Conservation (phyloP, 2,113 vertebrate genomes). For the Pangasianodon gigas region DNA sequence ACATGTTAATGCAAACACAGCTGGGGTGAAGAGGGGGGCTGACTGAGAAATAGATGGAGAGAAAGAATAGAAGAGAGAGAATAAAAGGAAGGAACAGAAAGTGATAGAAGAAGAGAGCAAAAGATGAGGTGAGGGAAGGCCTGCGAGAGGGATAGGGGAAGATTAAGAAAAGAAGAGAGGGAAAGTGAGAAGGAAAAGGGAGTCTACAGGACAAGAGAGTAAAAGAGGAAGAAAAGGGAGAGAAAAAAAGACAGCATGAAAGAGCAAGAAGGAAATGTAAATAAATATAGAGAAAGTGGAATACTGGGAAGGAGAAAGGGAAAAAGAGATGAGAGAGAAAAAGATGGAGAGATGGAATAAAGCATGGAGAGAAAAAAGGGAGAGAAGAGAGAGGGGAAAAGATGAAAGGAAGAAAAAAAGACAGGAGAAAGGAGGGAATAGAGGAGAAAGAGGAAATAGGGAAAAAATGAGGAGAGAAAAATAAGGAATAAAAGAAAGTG, state of each 20-base stretch:
- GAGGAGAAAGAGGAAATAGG: not conserved
- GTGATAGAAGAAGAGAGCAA: not conserved
- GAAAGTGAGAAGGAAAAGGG: not conserved
- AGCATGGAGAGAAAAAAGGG: not conserved
- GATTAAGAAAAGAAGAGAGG: not conserved
- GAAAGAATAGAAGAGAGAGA: not conserved
- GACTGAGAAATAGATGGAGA: not conserved
- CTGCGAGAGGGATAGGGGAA: not conserved
- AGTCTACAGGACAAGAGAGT: not conserved
- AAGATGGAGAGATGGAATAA: not conserved
- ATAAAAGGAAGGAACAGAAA: not conserved
- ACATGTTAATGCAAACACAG: slow-evolving; percentile 31
- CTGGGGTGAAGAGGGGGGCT: not conserved
- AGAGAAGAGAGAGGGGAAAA: not conserved
- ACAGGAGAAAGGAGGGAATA: too few relatives aligned
- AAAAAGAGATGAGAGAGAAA: not conserved
- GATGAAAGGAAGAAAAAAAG: not conserved
- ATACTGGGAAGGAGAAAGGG: too few relatives aligned
- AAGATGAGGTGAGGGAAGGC: not conserved
- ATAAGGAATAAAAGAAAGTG: not conserved
- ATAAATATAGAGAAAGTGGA: not conserved
- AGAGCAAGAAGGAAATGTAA: not conserved
- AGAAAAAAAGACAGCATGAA: too few relatives aligned
- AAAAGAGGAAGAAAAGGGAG: not conserved
- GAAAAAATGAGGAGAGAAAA: not conserved